Base-by-base conservation (phyloP, 2,888 invertebrate species). In the Dinocampus coccinellae region DNA sequence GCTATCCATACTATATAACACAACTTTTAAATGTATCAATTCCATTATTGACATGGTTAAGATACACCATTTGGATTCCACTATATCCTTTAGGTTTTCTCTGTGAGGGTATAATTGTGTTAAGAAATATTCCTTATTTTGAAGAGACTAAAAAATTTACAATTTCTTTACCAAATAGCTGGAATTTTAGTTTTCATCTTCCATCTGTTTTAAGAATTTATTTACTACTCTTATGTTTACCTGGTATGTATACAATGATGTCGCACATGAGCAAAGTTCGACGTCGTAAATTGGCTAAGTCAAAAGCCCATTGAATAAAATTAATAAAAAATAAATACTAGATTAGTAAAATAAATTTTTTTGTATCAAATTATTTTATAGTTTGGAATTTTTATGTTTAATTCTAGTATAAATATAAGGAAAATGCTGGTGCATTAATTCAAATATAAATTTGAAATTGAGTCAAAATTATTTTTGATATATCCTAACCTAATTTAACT, bases 41-140 rank as follows among this genome's bases (percentile, higher is more conserved):
- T 36, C 90, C 91, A 58, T 81, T 94, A 2, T 87, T 98, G 9
- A 97, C 96, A 0, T 98, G 98, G 98, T 88, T 98, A 2, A 91
- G 98, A 16, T 98, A 98, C 87, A 94, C 95, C 0, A 90, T 96
- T 69, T 99, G 98, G 98, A 95, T 98, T 77, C 93, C 96, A 0
- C 90, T 98, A 0, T 98, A 98, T 87, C 98, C 98, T 0, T 84
- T 97, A 47, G 98, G 97, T 6, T 92, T 97, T 78, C 83, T 96
- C 0, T 94, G 95, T 82, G 98, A 98, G 89, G 94, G 95, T 0
- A 92, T 94, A 3, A 91, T 95, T 13, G 90, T 95, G 53, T 89
- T 95, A 20, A 90, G 95, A 65, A 95, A 96, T 85, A 94, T 98
- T 83, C 95, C 97, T 0, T 95, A 95, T 85, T 95, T 97, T 82